Conservation (phyloP, 2,797 vertebrate species). For the Neosilurus hyrtlii region DNA sequence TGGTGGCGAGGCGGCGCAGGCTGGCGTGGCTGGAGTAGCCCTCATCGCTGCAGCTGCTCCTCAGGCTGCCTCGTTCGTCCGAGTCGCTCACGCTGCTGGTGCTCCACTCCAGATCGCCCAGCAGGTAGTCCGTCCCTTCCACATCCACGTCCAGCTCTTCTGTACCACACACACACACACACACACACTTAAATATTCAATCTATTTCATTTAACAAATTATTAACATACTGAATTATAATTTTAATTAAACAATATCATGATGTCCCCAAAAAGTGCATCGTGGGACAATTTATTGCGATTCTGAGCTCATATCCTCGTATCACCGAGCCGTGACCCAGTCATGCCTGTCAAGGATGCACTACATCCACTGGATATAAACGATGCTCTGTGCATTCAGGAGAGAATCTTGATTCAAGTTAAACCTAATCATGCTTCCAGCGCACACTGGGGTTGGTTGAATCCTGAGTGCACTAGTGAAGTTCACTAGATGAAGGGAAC, state of each 20-base stretch:
- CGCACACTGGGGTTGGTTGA: background rate
- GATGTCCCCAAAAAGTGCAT: too few relatives aligned
- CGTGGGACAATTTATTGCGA: too few relatives aligned
- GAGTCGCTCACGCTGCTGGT: slow-evolving; percentile 92
- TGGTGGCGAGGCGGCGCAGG: slow-evolving; percentile 76
- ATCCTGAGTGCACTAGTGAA: background rate
- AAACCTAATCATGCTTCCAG: background rate
- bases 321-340: too few relatives aligned
- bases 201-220: too few relatives aligned
- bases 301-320: too few relatives aligned
- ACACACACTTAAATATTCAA: background rate
- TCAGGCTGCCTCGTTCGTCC: slow-evolving; percentile 87
- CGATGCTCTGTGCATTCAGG: background rate
- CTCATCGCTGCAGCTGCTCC: slow-evolving; percentile 90
- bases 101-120: slow-evolving; percentile 90
- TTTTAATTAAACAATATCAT: too few relatives aligned
- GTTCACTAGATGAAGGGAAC: background rate
- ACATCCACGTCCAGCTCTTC: slow-evolving; percentile 87
- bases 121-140: slow-evolving; percentile 86
- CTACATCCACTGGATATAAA: too few relatives aligned
- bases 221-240: too few relatives aligned
- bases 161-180: slow-evolving; percentile 53
- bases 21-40: slow-evolving; percentile 86
- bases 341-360: too few relatives aligned
- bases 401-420: background rate